phyloP scores from a whole-genome alignment of 2,113 vertebrate genomes.

The Pangasianodon hypophthalmus region DNA sequence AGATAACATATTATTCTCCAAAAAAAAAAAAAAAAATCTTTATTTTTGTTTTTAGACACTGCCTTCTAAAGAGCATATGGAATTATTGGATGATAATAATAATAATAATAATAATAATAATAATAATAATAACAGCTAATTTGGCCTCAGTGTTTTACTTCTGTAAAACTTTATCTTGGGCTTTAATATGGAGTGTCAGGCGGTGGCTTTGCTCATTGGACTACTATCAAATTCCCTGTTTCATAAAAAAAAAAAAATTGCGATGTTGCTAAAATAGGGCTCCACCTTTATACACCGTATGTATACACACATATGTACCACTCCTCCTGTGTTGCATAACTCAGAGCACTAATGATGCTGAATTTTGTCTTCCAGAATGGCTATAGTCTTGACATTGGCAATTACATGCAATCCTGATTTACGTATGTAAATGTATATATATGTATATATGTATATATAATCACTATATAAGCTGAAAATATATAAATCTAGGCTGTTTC shows the following conservation, averaged over 20 bases:
- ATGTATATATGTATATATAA: too few species aligned
- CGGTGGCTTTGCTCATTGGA: background rate
- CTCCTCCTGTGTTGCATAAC: constrained; percentile 5
- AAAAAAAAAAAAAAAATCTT: background rate
- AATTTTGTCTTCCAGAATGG: background rate
- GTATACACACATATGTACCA: background rate
- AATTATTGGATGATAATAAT: background rate
- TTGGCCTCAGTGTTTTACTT: background rate
- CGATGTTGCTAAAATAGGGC: background rate
- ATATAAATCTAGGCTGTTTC: background rate
- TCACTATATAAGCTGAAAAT: background rate
- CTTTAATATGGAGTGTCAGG: background rate
- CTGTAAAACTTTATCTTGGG: background rate
- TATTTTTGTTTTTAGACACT: background rate
- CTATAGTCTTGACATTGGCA: background rate
- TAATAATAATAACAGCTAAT: background rate
- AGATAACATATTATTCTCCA: background rate
- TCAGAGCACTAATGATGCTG: background rate
- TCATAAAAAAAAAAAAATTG: background rate
- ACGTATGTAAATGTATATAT: too few species aligned
- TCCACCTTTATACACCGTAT: background rate
- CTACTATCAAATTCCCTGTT: background rate
- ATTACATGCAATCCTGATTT: background rate
- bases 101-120: background rate
- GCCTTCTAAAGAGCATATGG: background rate